These are phyloP conservation scores for Eubasilissa splendida DNA, from an alignment of 2,888 invertebrate species.

Conservation along the genomic window DNA sequence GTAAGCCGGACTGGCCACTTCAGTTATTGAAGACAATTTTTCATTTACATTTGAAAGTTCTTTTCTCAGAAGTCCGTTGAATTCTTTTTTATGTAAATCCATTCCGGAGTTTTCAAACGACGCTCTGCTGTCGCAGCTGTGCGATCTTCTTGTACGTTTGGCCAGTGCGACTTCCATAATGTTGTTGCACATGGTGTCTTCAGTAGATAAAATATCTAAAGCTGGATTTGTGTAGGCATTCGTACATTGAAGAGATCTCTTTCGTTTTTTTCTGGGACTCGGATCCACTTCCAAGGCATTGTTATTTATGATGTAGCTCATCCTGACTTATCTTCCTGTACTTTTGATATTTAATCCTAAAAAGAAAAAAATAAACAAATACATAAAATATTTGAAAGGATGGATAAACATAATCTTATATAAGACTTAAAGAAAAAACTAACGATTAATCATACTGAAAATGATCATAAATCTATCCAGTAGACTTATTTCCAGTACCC, in stretches of 20 bases:
- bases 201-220: conserved; percentile 68
- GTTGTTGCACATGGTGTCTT: conserved; percentile 71
- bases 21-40: conserved; percentile 51
- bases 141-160: conserved; percentile 67
- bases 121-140: conserved; percentile 64
- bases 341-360: not conserved
- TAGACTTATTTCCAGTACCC: too few relatives aligned
- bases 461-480: too few relatives aligned
- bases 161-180: conserved; percentile 69
- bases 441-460: too few relatives aligned
- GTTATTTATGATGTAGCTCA: conserved; percentile 62
- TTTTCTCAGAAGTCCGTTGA: conserved; percentile 66
- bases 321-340: conserved; percentile 11
- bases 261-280: conserved; percentile 65
- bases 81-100: conserved; percentile 65
- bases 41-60: conserved; percentile 69
- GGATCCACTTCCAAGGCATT: conserved; percentile 70
- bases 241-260: conserved; percentile 64
- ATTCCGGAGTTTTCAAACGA: conserved; percentile 69
- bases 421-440: too few relatives aligned
- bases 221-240: conserved; percentile 70
- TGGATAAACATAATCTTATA: too few relatives aligned
- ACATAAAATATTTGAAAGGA: not conserved
- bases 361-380: not conserved
- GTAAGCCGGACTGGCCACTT: conserved; percentile 45